Evolutionary conservation across 92 coral and sea anemone species (phyloP).

Genomic region (Galaxea fascicularis): DNA sequence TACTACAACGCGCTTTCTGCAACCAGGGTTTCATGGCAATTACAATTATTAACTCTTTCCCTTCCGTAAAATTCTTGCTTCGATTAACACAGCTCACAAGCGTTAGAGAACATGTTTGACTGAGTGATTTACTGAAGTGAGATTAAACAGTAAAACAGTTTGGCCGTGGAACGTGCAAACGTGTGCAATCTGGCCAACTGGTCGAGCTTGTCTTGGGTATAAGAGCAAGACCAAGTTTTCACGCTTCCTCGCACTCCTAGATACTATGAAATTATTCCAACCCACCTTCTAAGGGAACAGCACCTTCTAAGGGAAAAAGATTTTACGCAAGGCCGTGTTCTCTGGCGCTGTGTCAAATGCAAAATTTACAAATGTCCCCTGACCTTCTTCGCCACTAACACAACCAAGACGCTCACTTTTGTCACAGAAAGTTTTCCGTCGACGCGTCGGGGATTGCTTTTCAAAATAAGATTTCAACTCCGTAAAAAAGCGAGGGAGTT

Average conservation of each 20-base stretch:
- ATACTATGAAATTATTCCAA: neutral
- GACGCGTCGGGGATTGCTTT: constrained; percentile 1
- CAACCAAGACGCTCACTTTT: neutral
- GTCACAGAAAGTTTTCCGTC: neutral
- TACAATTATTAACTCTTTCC: neutral
- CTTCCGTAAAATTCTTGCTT: neutral
- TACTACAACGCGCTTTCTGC: constrained; percentile 19
- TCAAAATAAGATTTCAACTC: constrained; percentile 33
- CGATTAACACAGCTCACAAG: neutral
- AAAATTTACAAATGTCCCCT: constrained; percentile 8
- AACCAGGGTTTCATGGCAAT: constrained; percentile 39
- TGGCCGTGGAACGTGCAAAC: neutral
- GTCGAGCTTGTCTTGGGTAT: neutral
- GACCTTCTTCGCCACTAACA: neutral
- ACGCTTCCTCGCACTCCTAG: neutral
- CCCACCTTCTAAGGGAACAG: neutral
- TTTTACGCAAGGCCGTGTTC: constrained; percentile 2
- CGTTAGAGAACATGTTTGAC: neutral
- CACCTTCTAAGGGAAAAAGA: neutral
- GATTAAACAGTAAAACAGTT: constrained; percentile 7
- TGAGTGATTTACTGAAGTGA: neutral
- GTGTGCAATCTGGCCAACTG: neutral
- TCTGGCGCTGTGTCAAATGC: constrained; percentile 12
- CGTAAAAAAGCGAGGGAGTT: constrained; percentile 59
- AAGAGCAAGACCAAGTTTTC: neutral